Evolutionary conservation across 2,888 invertebrate species (phyloP).

Genomic region (Buathra laborator): DNA sequence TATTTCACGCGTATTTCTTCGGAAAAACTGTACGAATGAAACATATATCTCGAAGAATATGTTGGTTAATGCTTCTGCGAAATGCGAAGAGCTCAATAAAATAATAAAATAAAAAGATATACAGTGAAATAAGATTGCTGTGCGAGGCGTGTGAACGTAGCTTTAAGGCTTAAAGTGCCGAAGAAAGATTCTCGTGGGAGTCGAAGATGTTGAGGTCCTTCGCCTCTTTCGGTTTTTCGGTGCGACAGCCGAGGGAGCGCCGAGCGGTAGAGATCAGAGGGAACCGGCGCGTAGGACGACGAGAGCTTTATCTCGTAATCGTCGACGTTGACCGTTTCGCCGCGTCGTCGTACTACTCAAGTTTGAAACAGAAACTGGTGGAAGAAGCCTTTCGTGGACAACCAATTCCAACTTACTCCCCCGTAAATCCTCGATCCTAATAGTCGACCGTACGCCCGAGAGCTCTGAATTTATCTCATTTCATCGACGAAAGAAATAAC

Average conservation of each 20-base stretch:
- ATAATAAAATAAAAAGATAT: background rate
- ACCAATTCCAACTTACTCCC: constrained; percentile 59
- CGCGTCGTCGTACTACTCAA: constrained; percentile 50
- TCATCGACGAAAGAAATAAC: constrained; percentile 49
- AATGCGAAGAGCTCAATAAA: background rate
- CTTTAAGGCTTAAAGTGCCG: constrained; percentile 67
- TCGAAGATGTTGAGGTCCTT: constrained; percentile 74
- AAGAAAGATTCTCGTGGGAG: constrained; percentile 71
- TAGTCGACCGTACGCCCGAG: constrained; percentile 49
- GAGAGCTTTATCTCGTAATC: constrained; percentile 79
- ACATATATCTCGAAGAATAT: background rate
- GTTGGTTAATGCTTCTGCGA: constrained; percentile 19
- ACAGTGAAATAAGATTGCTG: background rate
- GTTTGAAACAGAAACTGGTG: constrained; percentile 55
- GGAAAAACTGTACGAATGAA: background rate
- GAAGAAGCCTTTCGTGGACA: constrained; percentile 45
- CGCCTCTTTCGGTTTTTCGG: constrained; percentile 72
- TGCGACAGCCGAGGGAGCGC: constrained; percentile 63
- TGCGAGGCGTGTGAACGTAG: constrained; percentile 64
- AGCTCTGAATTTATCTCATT: constrained; percentile 51
- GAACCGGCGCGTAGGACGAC: constrained; percentile 72
- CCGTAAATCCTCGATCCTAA: constrained; percentile 63
- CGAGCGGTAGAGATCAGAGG: constrained; percentile 69
- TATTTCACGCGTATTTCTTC: background rate
- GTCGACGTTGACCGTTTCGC: constrained; percentile 75